Evolutionary conservation across 1,140 invertebrate species (phyloP).

Genomic region (Ostrea edulis): DNA sequence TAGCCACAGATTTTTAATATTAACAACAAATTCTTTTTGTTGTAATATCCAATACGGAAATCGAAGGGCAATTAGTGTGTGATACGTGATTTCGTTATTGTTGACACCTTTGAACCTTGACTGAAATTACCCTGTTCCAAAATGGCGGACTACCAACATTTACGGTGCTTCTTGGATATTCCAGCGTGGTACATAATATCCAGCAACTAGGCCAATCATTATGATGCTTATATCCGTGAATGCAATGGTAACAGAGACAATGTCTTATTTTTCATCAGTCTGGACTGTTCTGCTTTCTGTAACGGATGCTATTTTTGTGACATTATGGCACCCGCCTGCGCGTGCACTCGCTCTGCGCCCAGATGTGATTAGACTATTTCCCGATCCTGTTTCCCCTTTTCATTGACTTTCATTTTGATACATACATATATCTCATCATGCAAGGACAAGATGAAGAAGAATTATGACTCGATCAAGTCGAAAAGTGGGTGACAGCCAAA

Average conservation of each 20-base stretch:
- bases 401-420: not conserved
- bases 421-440: too few relatives aligned
- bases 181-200: not conserved
- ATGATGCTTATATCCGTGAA: not conserved
- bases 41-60: not conserved
- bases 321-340: not conserved
- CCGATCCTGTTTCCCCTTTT: too few relatives aligned
- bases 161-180: not conserved
- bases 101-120: not conserved
- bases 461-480: not conserved
- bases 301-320: not conserved
- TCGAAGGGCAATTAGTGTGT: not conserved
- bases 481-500: conserved; percentile 5
- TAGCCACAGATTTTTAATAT: not conserved
- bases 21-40: not conserved
- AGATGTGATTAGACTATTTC: not conserved
- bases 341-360: not conserved
- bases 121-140: too few relatives aligned
- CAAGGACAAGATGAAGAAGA: not conserved
- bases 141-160: not conserved
- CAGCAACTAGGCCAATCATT: not conserved
- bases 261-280: not conserved
- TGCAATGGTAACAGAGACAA: not conserved
- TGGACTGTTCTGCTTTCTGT: conserved; percentile 8
- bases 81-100: not conserved